Conservation (phyloP, 2,797 vertebrate genomes). For the Cyprinella venusta region DNA sequence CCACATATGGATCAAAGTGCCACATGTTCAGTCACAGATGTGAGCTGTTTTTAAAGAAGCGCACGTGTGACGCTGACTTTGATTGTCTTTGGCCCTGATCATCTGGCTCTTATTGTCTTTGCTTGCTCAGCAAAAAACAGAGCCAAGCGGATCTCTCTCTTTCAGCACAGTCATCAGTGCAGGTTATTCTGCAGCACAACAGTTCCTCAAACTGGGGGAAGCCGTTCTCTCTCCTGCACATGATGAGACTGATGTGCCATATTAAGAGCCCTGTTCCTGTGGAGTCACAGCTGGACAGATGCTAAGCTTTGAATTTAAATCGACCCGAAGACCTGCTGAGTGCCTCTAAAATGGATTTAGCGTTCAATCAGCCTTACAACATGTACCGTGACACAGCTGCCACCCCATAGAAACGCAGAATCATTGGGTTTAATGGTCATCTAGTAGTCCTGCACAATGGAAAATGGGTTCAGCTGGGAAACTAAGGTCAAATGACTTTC, state of each 20-base stretch:
- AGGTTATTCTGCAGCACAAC: constrained; percentile 20
- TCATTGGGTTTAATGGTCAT: constrained; percentile 13
- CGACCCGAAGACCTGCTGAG: constrained; percentile 15
- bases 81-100: neutral
- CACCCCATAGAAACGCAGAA: neutral
- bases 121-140: constrained; percentile 55
- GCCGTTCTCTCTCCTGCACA: neutral
- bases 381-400: constrained; percentile 6
- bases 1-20: constrained; percentile 16
- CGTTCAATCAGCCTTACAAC: neutral
- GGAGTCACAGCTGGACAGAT: constrained; percentile 34
- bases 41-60: neutral
- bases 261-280: constrained; percentile 7
- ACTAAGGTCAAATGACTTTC: neutral
- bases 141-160: neutral
- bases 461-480: neutral
- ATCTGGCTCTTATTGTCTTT: constrained; percentile 46
- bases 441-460: neutral
- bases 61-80: constrained; percentile 26
- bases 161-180: constrained; percentile 25
- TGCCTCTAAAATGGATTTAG: constrained; percentile 29
- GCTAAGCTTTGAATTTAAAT: constrained; percentile 24
- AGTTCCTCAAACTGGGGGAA: neutral
- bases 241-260: constrained; percentile 7
- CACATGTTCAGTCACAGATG: constrained; percentile 23